These are phyloP conservation scores for Tipula unca DNA, from an alignment of 2,888 invertebrate species.

Conservation along the genomic window DNA sequence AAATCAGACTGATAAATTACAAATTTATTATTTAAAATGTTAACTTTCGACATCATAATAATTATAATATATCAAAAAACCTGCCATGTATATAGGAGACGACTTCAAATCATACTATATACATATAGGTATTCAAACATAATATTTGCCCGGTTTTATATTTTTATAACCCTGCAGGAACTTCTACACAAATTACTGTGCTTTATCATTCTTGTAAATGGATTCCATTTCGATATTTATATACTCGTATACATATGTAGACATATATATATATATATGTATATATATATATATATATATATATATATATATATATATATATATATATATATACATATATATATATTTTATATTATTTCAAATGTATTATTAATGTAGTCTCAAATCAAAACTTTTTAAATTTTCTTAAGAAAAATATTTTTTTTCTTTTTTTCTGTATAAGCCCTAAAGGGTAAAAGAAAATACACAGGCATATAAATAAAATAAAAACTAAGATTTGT, in stretches of 20 bases:
- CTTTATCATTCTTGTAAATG: constrained; percentile 20
- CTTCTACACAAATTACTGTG: constrained; percentile 19
- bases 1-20: neutral
- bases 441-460: constrained; percentile 9
- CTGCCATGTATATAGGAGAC: neutral
- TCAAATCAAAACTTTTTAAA: constrained; percentile 15
- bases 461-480: constrained; percentile 1
- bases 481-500: neutral
- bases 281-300: neutral
- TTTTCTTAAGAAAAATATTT: neutral
- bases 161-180: constrained; percentile 14
- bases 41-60: neutral
- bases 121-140: neutral
- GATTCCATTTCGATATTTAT: constrained; percentile 2
- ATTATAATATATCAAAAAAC: neutral
- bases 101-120: neutral
- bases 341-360: constrained; percentile 16
- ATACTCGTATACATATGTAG: too few species aligned
- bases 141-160: neutral
- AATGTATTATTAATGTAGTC: constrained; percentile 20
- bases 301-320: neutral
- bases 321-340: neutral
- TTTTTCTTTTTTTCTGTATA: neutral
- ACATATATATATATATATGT: neutral
- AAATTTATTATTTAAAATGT: neutral